Evolutionary conservation across 2,888 invertebrate species (phyloP).

Genomic region (Micoletzkya japonica): DNA sequence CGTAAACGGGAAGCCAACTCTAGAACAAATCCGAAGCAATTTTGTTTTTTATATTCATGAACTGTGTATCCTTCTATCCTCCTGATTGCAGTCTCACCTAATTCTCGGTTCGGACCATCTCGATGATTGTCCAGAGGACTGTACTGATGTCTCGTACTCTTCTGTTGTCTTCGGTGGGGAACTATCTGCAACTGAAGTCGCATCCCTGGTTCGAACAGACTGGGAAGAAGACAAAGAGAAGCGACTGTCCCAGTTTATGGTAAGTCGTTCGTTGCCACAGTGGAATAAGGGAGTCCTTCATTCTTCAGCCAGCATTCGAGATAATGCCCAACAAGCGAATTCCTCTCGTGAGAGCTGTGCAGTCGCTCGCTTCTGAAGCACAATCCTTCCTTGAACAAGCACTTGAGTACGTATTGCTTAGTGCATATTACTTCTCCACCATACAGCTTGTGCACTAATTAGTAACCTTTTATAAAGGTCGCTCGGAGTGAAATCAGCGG

Average conservation of each 20-base stretch:
- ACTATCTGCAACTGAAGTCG: slow-evolving; percentile 39
- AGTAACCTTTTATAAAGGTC: too few relatives aligned
- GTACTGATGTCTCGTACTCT: slow-evolving; percentile 49
- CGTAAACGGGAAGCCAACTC: too few relatives aligned
- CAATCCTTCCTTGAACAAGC: slow-evolving; percentile 48
- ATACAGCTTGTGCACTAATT: too few relatives aligned
- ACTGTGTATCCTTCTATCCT: too few relatives aligned
- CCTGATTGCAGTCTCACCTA: slow-evolving; percentile 21
- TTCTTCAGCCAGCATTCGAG: slow-evolving; percentile 43
- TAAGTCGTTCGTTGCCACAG: slow-evolving; percentile 4
- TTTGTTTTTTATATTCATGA: too few relatives aligned
- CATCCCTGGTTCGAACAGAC: slow-evolving; percentile 50
- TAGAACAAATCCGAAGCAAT: too few relatives aligned
- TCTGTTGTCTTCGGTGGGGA: slow-evolving; percentile 53
- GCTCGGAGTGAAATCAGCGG: slow-evolving; percentile 7
- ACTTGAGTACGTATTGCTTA: slow-evolving; percentile 17
- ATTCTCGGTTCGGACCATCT: neutral
- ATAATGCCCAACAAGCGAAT: slow-evolving; percentile 52
- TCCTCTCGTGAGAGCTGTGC: slow-evolving; percentile 49
- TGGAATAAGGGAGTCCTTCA: neutral
- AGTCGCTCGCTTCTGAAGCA: slow-evolving; percentile 46
- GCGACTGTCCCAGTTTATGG: slow-evolving; percentile 44
- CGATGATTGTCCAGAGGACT: slow-evolving; percentile 44
- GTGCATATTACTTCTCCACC: neutral
- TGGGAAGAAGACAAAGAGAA: slow-evolving; percentile 59